These are phyloP conservation scores for Chymomyza fuscimana DNA, from an alignment of 2,888 invertebrate species.

Conservation along the genomic window DNA sequence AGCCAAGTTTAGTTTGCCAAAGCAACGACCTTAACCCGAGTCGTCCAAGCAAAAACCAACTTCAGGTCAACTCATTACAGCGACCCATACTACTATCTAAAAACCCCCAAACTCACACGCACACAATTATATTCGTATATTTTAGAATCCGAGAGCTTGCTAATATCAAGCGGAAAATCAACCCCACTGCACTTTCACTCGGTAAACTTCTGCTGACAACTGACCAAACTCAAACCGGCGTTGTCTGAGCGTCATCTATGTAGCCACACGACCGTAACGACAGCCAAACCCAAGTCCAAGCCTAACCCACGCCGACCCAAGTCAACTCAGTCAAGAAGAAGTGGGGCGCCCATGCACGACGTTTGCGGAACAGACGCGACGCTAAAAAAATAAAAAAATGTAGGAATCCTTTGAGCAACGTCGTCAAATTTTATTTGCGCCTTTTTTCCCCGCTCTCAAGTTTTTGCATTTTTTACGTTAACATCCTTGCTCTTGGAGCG, in stretches of 20 bases:
- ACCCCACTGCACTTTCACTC: conserved; percentile 66
- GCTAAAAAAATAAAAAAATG: conserved; percentile 29
- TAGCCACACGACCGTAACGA: conserved; percentile 36
- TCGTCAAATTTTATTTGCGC: conserved; percentile 32
- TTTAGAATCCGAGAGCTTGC: background rate
- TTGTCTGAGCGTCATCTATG: conserved; percentile 42
- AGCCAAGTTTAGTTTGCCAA: conserved; percentile 27
- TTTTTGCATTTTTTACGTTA: conserved; percentile 30
- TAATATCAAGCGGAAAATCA: background rate
- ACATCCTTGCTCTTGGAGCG: background rate
- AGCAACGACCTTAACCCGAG: conserved; percentile 37
- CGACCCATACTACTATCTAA: background rate
- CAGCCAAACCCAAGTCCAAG: background rate
- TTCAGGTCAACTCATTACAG: conserved; percentile 36
- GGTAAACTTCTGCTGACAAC: conserved; percentile 43
- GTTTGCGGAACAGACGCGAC: conserved; percentile 51
- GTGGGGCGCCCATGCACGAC: conserved; percentile 1
- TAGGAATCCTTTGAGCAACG: conserved; percentile 57
- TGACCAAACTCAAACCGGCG: conserved; percentile 54
- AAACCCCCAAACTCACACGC: conserved; percentile 8
- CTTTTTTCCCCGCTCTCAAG: conserved; percentile 39
- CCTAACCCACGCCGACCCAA: conserved; percentile 28
- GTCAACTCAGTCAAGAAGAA: conserved; percentile 31
- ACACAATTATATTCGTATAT: background rate
- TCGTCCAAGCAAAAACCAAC: conserved; percentile 5